Percentiles rank a stretch among this genome's conserved stretches.
Conservation (phyloP, 2,113 vertebrate genomes). For the Myotis yumanensis region DNA sequence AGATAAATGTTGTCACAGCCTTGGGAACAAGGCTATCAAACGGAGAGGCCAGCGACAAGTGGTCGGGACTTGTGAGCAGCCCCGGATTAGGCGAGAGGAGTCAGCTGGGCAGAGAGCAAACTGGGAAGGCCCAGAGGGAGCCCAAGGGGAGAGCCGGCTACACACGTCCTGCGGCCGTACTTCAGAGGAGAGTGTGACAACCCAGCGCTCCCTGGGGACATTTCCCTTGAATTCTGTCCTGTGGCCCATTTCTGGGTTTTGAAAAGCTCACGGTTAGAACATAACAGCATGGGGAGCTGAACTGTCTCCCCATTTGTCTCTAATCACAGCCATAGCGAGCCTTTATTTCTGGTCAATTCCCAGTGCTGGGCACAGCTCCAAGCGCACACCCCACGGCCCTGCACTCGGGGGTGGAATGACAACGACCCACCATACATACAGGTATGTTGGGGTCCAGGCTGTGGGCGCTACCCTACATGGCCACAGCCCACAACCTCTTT, state of each 20-base stretch:
- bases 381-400: background rate
- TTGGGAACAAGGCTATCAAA: background rate
- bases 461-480: background rate
- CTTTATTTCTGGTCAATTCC: background rate
- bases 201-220: background rate
- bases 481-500: background rate
- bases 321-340: background rate
- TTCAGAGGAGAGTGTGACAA: background rate
- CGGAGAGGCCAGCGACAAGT: background rate
- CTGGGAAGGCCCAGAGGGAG: background rate
- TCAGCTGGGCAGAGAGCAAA: background rate
- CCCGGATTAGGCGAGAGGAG: background rate
- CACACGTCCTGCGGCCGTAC: background rate
- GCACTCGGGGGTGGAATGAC: background rate
- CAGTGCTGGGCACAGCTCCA: background rate
- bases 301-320: background rate
- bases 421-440: background rate
- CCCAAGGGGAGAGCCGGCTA: background rate
- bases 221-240: background rate
- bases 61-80: background rate
- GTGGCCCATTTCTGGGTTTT: background rate
- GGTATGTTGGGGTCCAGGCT: background rate
- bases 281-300: background rate
- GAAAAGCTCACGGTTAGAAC: background rate
- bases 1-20: slow-evolving; percentile 55